phyloP scores from a whole-genome alignment of 2,888 invertebrate species.

The Oscheius sp. region DNA sequence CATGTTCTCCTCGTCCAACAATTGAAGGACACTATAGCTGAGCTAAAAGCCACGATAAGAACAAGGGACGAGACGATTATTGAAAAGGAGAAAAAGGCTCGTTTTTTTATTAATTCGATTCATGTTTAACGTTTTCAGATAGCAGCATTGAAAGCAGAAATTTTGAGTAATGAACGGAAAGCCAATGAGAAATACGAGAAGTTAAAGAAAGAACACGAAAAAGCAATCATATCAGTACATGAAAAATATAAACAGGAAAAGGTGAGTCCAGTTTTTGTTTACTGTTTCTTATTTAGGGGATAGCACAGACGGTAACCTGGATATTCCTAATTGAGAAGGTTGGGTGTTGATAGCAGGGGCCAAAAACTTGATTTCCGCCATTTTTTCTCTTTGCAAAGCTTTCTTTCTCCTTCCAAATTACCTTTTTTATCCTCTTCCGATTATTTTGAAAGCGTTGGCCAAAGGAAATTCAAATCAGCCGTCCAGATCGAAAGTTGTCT shows the following conservation, averaged over 20 bases:
- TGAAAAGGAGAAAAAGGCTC: conserved; percentile 61
- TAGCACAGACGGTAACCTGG: too few species aligned
- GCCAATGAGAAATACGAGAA: conserved; percentile 52
- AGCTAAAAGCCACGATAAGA: conserved; percentile 44
- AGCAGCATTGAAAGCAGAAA: conserved; percentile 56
- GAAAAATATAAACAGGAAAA: conserved; percentile 41
- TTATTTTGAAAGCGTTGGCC: background rate
- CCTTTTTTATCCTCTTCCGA: background rate
- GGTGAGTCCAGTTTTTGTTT: background rate
- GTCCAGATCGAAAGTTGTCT: too few species aligned
- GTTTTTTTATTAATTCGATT: background rate
- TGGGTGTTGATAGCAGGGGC: too few species aligned
- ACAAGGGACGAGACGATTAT: conserved; percentile 50
- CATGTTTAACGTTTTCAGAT: conserved; percentile 47
- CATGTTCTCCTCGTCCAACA: conserved; percentile 55
- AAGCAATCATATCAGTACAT: conserved; percentile 38
- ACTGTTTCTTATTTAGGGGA: too few species aligned
- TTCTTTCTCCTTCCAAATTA: too few species aligned
- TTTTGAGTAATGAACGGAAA: conserved; percentile 52
- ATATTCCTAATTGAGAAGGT: too few species aligned
- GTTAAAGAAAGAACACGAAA: conserved; percentile 58
- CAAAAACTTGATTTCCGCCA: too few species aligned
- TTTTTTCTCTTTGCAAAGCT: too few species aligned
- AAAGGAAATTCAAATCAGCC: too few species aligned
- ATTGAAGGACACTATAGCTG: conserved; percentile 56